Evolutionary conservation across 2,888 invertebrate genomes (phyloP).

Genomic region (Phanerotoma sp.): DNA sequence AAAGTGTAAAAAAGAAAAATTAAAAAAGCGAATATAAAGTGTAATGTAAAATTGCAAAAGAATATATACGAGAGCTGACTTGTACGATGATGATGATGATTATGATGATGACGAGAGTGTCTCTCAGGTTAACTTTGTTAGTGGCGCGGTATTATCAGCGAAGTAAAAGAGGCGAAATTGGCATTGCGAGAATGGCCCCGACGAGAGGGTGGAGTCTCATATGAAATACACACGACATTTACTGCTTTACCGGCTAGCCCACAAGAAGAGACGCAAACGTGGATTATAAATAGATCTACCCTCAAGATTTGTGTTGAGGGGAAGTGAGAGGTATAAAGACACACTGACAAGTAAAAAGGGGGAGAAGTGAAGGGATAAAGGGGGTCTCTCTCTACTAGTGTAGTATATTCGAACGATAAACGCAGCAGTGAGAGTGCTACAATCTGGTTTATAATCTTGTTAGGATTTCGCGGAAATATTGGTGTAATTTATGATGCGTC

Average conservation of each 20-base stretch:
- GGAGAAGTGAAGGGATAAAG: constrained; percentile 15
- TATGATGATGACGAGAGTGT: constrained; percentile 8
- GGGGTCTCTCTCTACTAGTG: constrained; percentile 17
- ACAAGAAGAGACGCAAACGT: constrained; percentile 50
- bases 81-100: background rate
- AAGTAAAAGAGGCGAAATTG: constrained; percentile 50
- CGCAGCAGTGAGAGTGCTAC: constrained; percentile 38
- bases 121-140: constrained; percentile 32
- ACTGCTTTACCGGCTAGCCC: constrained; percentile 54
- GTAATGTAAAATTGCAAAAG: no score
- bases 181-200: constrained; percentile 43
- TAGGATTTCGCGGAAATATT: constrained; percentile 58
- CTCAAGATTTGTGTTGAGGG: constrained; percentile 17
- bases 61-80: no score
- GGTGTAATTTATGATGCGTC: constrained; percentile 56
- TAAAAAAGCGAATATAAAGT: no score
- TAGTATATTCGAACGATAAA: constrained; percentile 16
- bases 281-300: constrained; percentile 54
- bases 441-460: constrained; percentile 57
- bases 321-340: constrained; percentile 16
- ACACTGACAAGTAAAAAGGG: constrained; percentile 10
- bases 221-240: constrained; percentile 58
- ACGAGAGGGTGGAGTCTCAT: constrained; percentile 51
- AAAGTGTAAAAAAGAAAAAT: no score
- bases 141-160: constrained; percentile 45